Evolutionary conservation across 2,797 vertebrate species (phyloP), one percentile per base, ranked within the genome.

Genomic region (Muraenolepis orangiensis): DNA sequence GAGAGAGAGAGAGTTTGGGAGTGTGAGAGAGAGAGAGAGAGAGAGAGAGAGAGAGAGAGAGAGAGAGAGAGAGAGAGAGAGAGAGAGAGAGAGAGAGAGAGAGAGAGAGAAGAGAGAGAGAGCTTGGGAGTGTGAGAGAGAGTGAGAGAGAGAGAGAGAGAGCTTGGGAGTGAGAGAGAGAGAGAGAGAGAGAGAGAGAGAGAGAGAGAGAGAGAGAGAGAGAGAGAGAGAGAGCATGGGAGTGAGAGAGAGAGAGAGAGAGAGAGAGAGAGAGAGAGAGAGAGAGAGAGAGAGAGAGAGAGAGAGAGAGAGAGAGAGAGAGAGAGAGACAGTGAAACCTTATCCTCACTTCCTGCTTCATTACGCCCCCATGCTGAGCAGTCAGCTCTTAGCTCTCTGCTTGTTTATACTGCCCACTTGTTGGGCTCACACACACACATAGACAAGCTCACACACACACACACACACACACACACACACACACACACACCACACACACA

Each of bases 351-450:
- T 66, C 64, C 64, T 30, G 64, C 75, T 80, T 70, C 73, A 72
- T 73, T 26, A 28, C 26, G 66, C 75, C 80, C 80, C 76, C 73
- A 76, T 76, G 77, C 82, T 74, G 83, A 84, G 79, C 46, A 71
- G 74, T 81, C 81, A 73, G 74, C 80, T 69, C 79, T 79, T 70
- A 67, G 69, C 74, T 72, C 74, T 76, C 87, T 80, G 70, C 80
- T 73, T 81, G 77, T 84, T 89, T 85, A 84, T 73, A 71, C 80
- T 82, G 79, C 76, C 72, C 77, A 83, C 72, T 82, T 74, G 64
- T 57, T 57, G 74, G 79, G 75, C 73, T 61, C 71, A 78, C 76
- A 80, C 31, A 66, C 46, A 61, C 18, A 32, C 32, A 20, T n/a
- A 70, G 66, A 77, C 72, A 70, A 10, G 51, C 51, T 51, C 51